These are phyloP conservation scores for Calyptommatus sinebrachiatus DNA, from an alignment of 2,113 vertebrate genomes.

Conservation along the genomic window DNA sequence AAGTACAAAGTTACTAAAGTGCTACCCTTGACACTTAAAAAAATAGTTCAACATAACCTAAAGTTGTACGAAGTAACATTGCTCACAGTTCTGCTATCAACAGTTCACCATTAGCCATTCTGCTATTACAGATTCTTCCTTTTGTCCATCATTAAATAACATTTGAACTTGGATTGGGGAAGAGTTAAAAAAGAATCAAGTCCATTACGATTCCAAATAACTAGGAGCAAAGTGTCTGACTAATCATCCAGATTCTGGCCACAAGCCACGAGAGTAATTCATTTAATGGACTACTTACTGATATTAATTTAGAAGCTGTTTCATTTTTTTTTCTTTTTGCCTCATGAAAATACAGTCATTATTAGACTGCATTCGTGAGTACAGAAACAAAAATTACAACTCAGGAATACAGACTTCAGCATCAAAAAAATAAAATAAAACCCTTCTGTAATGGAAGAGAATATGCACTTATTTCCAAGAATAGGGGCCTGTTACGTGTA, in stretches of 20 bases:
- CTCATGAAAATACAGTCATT: constrained; percentile 5
- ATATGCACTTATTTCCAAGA: no score
- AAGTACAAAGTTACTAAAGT: neutral
- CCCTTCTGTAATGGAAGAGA: neutral
- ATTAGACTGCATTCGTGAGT: constrained; percentile 1
- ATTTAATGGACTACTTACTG: neutral
- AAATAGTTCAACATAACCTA: neutral
- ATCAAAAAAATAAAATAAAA: no score
- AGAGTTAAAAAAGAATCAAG: constrained; percentile 14
- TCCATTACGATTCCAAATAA: constrained; percentile 20
- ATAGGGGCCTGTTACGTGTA: no score
- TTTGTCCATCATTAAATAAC: neutral
- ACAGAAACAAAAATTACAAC: constrained; percentile 4
- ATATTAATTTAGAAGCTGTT: constrained; percentile 17
- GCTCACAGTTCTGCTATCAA: constrained; percentile 33
- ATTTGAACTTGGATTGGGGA: constrained; percentile 31
- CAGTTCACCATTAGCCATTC: neutral
- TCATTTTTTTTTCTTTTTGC: neutral
- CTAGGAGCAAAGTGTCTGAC: neutral
- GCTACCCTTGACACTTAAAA: neutral
- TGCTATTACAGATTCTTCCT: neutral
- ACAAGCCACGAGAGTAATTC: constrained; percentile 14
- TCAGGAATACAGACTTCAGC: neutral
- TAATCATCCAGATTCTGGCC: neutral
- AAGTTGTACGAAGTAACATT: constrained; percentile 21